These are phyloP conservation scores for Tridacna gigas DNA, from an alignment of 2,888 invertebrate genomes.

Conservation along the genomic window DNA sequence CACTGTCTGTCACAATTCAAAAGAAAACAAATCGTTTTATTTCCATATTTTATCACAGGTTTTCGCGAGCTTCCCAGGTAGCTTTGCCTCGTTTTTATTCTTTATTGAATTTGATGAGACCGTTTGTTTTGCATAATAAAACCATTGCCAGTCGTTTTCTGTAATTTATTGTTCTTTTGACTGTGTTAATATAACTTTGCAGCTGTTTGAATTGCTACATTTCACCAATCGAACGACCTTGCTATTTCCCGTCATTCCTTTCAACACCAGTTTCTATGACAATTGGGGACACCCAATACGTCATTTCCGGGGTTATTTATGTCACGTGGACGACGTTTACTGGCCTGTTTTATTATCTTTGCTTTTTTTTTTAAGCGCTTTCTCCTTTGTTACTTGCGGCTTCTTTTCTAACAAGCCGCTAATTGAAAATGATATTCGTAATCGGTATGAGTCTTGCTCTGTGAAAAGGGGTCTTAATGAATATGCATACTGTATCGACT, in stretches of 20 bases:
- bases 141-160: conserved; percentile 43
- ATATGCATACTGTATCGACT: too few species aligned
- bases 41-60: conserved; percentile 26
- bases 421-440: too few species aligned
- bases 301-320: conserved; percentile 7
- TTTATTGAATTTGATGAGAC: conserved; percentile 55
- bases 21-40: conserved; percentile 28
- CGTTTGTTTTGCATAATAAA: conserved; percentile 59
- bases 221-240: not conserved
- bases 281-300: not conserved
- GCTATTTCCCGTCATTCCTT: conserved; percentile 1
- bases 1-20: conserved; percentile 1
- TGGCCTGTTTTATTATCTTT: not conserved
- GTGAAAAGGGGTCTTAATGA: too few species aligned
- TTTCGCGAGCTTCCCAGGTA: conserved; percentile 20
- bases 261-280: not conserved
- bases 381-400: too few species aligned
- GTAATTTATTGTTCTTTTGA: conserved; percentile 47
- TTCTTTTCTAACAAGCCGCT: too few species aligned
- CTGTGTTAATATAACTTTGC: conserved; percentile 17
- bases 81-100: conserved; percentile 18
- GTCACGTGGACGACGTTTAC: not conserved
- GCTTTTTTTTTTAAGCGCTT: too few species aligned
- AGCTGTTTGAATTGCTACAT: conserved; percentile 15
- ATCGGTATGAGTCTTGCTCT: too few species aligned